These are phyloP conservation scores for Aptenodytes patagonicus DNA, from an alignment of 2,113 vertebrate species.

Conservation along the genomic window DNA sequence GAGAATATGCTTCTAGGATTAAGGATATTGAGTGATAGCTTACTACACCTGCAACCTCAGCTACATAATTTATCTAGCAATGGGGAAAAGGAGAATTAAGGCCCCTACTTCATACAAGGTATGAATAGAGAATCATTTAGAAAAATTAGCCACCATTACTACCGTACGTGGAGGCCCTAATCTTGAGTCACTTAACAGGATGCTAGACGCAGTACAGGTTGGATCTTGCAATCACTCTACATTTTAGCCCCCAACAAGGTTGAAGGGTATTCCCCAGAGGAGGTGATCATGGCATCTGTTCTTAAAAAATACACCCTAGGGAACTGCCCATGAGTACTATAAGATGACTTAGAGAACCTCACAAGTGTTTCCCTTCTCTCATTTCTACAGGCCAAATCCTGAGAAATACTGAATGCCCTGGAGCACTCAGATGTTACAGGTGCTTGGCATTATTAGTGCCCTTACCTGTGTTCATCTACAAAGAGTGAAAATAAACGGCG, in stretches of 20 bases:
- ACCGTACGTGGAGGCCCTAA: fast-evolving
- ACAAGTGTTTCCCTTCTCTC: not conserved
- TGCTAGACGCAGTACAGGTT: not conserved
- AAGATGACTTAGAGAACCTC: not conserved
- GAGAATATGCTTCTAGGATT: not conserved
- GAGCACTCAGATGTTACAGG: not conserved
- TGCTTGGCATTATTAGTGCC: not conserved
- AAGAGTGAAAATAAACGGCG: not conserved
- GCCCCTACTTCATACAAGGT: not conserved
- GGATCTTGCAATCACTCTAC: not conserved
- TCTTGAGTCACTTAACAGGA: not conserved
- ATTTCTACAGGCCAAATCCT: not conserved
- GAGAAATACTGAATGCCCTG: not conserved
- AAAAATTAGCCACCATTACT: not conserved
- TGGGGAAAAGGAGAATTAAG: not conserved
- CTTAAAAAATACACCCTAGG: not conserved
- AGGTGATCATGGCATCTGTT: not conserved
- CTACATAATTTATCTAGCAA: not conserved
- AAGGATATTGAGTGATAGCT: not conserved
- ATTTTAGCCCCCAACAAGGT: not conserved
- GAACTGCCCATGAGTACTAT: not conserved
- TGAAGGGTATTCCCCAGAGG: not conserved
- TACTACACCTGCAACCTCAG: not conserved
- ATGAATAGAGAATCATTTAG: not conserved
- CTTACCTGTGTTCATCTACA: fast-evolving